Base-by-base conservation (phyloP, 2,113 vertebrate species). In the Ceratotherium simum region DNA sequence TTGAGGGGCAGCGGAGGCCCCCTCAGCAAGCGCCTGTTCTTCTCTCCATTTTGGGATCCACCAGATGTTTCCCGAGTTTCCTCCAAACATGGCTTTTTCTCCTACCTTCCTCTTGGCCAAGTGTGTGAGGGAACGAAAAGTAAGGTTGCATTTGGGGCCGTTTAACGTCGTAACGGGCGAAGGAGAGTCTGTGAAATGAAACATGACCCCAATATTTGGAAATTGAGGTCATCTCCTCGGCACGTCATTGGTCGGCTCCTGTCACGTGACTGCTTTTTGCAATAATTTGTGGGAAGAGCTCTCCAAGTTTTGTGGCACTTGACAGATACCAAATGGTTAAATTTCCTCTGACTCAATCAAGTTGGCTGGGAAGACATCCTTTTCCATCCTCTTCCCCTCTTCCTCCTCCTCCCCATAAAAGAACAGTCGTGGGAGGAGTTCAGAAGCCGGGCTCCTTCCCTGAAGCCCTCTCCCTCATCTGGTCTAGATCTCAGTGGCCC, bases 201-300 rank as follows among this genome's bases (percentile, higher is more conserved):
- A 98, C 95, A 76, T 96, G 98, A 98, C 96, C 98, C 97, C 96
- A 29, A 96, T 95, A 97, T 97, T 93, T 97, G 98, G 98, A 98
- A 97, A 98, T 93, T 96, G 98, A 97, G 94, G 98, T 98, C 98
- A 98, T 97, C 97, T 96, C 90, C 75, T 94, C 13, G 0, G n/a
- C 31, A 6, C 12, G 0, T 23, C 64, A 96, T 98, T 98, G 97
- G 97, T 16, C 8, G 60, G 18, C 67, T 25, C 72, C 2, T 1
- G 80, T 85, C 98, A 98, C 14, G 39, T 98, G 98, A 39, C 2
- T 1, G 18, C 90, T 89, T 73, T 90, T 92, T 85, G 97, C 96
- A 85, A n/a, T 80, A 42, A 78, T 96, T 96, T 82, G 83, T 84
- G 33, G 92, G 94, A 94, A 95, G 96, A n/a, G 65, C 51, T 6